Percentiles rank a stretch among this genome's conserved stretches.
These are phyloP conservation scores for Diuraphis noxia DNA, from an alignment of 1,140 invertebrate species.

Conservation along the genomic window DNA sequence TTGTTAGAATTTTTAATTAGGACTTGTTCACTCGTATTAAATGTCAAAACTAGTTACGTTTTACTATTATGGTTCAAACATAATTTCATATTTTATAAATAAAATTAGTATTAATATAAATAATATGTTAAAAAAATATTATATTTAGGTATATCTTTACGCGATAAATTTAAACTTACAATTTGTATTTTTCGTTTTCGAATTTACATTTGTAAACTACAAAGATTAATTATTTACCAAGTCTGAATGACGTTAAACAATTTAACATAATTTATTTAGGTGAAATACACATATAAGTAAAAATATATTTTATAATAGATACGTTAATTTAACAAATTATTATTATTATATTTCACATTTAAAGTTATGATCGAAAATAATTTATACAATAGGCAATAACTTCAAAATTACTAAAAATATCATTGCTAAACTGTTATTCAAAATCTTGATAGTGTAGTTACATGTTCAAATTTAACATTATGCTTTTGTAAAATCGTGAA, in stretches of 20 bases:
- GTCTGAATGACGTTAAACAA: not conserved
- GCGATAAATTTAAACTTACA: not conserved
- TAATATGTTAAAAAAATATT: not conserved
- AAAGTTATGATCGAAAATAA: not conserved
- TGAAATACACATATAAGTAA: too few species aligned
- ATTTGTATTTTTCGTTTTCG: not conserved
- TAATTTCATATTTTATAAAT: not conserved
- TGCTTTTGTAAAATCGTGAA: not conserved
- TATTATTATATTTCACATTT: not conserved
- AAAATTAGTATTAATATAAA: not conserved
- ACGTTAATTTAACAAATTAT: not conserved
- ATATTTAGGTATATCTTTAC: not conserved
- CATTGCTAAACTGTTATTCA: not conserved
- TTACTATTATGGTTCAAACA: not conserved
- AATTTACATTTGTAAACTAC: not conserved
- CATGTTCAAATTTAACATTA: not conserved
- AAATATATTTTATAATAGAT: not conserved
- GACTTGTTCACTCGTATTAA: not conserved
- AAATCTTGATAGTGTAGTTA: not conserved
- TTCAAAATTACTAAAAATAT: not conserved
- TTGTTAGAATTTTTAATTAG: not conserved
- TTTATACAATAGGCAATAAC: not conserved
- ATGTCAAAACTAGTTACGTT: not conserved
- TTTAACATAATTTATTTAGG: not conserved
- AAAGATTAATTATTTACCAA: not conserved